Base-by-base conservation (phyloP, 2,113 vertebrate genomes). In the Dolichotis patagonum region DNA sequence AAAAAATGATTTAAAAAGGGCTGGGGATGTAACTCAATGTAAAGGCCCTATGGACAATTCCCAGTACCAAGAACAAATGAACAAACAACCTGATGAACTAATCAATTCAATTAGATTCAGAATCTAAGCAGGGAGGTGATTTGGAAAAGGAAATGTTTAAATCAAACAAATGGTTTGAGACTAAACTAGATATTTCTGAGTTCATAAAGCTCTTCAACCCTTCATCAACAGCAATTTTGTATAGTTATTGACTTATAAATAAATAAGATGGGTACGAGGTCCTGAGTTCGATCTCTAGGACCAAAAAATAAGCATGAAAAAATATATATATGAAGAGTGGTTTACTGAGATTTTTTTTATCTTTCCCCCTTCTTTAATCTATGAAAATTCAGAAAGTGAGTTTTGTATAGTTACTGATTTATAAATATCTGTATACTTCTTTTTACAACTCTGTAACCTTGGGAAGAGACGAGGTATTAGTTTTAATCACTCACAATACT, bases 351-450 rank as follows among this genome's bases (percentile, higher is more conserved):
- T 46, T 80, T 63, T 73, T 46, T n/a, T 52, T 46, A 7, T 63
- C 35, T 78, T 56, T 92, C 80, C 73, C 9, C 58, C 19, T 77
- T 87, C 43, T 77, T 14, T 38, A 65, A 38, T 71, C 54, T 73
- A 4, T 54, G 52, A 91, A 93, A 93, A 56, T 46, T 95, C 9
- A 90, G 49, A 95, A 88, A 92, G 7, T 41, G 84, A 84, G 5
- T 81, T 95, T 90, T 24, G n/a, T n/a, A n/a, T n/a, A n/a, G n/a
- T n/a, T n/a, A n/a, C n/a, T n/a, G n/a, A n/a, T n/a, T n/a, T n/a
- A 85, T 52, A 83, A 75, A n/a, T 91, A 88, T 58, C 88, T 95
- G 22, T 17, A 28, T 41, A 67, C 32, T 35, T 89, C 35, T n/a
- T 83, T 80, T 86, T 69, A 38, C 38, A 88, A 20, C 49, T 65